phyloP scores from a whole-genome alignment of 2,113 vertebrate species.

The Thinocorus orbignyianus region DNA sequence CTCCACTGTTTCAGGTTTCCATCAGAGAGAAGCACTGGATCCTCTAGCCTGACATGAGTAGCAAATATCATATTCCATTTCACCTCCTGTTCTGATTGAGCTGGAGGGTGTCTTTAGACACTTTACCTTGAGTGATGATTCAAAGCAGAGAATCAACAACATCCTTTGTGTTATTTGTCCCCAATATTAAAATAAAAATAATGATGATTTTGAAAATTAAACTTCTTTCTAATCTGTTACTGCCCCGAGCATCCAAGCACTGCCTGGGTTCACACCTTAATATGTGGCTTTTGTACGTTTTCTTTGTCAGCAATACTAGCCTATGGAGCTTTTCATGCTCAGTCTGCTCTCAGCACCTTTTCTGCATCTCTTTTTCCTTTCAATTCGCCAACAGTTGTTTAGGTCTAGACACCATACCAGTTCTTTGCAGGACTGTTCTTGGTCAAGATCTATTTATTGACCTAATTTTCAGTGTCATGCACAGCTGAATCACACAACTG shows the following conservation, averaged over 20 bases:
- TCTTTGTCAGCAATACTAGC: neutral
- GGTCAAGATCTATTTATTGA: neutral
- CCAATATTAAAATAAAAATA: neutral
- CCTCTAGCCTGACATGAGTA: neutral
- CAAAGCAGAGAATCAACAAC: neutral
- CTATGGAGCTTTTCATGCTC: neutral
- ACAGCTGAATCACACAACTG: neutral
- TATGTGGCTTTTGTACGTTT: neutral
- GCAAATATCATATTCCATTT: neutral
- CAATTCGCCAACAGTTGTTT: neutral
- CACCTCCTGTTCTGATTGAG: neutral
- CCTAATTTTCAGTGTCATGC: neutral
- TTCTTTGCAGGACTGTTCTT: neutral
- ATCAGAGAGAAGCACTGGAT: neutral
- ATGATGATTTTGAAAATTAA: neutral
- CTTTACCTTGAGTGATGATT: neutral
- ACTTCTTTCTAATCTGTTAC: neutral
- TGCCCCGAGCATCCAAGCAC: neutral
- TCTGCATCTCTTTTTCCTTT: neutral
- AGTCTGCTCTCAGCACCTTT: neutral
- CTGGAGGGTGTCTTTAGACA: neutral
- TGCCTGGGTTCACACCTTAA: neutral
- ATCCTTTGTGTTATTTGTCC: neutral
- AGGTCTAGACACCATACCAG: neutral
- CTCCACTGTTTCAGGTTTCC: neutral